Evolutionary conservation across 2,113 vertebrate genomes (phyloP).

Genomic region (Barnardius zonarius): DNA sequence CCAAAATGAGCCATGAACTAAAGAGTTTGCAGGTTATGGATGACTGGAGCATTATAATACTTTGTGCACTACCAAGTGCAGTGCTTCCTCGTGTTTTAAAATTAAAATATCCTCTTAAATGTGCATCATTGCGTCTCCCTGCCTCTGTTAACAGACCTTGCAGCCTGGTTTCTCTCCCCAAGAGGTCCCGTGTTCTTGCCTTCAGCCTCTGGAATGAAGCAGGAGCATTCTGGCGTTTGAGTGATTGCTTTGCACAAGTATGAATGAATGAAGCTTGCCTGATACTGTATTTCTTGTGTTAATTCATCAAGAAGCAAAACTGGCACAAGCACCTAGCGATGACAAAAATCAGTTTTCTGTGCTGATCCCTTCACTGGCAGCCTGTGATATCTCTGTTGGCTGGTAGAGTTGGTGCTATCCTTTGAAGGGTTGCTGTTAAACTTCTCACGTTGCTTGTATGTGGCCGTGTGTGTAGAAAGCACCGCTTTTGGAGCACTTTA

Average conservation of each 20-base stretch:
- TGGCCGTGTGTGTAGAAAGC: accelerated
- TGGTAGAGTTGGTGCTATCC: not conserved
- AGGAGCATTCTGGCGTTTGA: not conserved
- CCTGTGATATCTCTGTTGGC: not conserved
- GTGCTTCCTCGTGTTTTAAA: not conserved
- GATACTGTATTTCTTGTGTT: not conserved
- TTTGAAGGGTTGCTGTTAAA: not conserved
- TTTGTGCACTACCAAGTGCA: not conserved
- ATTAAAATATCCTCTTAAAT: not conserved
- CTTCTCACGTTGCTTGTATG: accelerated
- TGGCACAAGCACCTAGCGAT: not conserved
- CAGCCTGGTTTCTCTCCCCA: not conserved
- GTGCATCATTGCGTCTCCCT: not conserved
- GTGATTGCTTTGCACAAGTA: not conserved
- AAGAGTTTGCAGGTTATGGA: not conserved
- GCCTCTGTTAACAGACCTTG: not conserved
- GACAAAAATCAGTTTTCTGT: not conserved
- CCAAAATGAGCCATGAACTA: not conserved
- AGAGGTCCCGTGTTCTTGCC: not conserved
- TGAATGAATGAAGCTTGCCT: not conserved
- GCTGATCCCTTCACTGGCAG: not conserved
- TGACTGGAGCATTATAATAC: not conserved
- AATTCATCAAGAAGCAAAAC: conserved; percentile 8
- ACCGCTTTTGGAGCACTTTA: not conserved
- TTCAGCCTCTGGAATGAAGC: not conserved